Evolutionary conservation across 2,797 vertebrate species (phyloP).

Genomic region (Danio tinwini): DNA sequence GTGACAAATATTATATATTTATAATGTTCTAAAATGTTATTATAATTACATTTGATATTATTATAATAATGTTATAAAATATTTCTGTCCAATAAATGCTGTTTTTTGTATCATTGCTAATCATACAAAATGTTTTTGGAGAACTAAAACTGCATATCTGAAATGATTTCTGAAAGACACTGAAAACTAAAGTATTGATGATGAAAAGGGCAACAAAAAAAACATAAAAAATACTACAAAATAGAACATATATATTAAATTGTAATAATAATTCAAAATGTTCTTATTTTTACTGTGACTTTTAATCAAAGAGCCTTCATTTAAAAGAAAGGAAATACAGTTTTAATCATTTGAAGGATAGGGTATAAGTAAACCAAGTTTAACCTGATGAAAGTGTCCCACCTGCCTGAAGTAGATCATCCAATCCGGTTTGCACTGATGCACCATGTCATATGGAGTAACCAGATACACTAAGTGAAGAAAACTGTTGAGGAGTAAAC

Average conservation of each 20-base stretch:
- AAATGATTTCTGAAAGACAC: not conserved
- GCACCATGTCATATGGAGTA: constrained; percentile 88
- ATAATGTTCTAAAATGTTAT: too few species aligned
- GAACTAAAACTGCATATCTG: not conserved
- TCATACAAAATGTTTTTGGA: not conserved
- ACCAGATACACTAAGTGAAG: constrained; percentile 92
- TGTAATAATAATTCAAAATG: too few species aligned
- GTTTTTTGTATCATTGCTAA: not conserved
- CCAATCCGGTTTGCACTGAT: constrained; percentile 89
- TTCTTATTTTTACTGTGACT: too few species aligned
- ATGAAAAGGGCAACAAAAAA: not conserved
- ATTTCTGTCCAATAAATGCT: not conserved
- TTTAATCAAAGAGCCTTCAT: not conserved
- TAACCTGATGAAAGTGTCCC: constrained; percentile 22
- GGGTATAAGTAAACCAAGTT: not conserved
- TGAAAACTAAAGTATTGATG: not conserved
- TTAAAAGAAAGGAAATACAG: not conserved
- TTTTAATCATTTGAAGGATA: not conserved
- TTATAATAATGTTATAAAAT: too few species aligned
- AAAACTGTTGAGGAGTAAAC: constrained; percentile 87
- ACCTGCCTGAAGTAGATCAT: constrained; percentile 93
- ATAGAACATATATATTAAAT: too few species aligned
- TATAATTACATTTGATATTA: too few species aligned
- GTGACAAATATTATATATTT: too few species aligned
- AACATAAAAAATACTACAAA: not conserved